Base-by-base conservation (phyloP, 2,888 invertebrate species). In the Drosophila demipolita region DNA sequence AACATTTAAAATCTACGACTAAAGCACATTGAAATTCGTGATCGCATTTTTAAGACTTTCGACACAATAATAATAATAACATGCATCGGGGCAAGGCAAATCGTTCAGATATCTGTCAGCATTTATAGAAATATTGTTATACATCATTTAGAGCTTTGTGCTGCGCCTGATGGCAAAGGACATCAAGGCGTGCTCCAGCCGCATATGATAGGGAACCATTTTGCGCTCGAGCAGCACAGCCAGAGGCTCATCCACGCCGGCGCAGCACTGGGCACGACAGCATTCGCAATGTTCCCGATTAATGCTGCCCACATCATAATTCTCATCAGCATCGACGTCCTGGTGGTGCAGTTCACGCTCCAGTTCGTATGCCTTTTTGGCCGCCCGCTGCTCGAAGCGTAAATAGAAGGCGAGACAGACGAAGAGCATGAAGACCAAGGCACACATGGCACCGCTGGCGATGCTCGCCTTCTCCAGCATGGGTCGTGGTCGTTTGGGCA, bases 401-500 rank as follows among this genome's bases (percentile, higher is more conserved):
- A 95, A 92, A 87, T 95, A 95, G 65, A 94, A 93, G 70, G 94
- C 94, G 75, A 94, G 92, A 87, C 95, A 94, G 68, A 95, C 92
- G 78, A 95, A 94, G 69, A 95, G 93, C 86, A 95, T 94, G 78
- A 95, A 93, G 82, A 95, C 94, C 68, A 95, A 93, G 49, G 95
- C 95, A 85, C 95, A 94, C 83, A 96, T 96, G 81, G 96, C 96
- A 83, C 96, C 96, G 89, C 96, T 96, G 76, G 97, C 96, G 93
- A 97, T 96, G 93, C 96, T 96, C 79, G 97, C 97, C 89, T 96
- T 96, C 93, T 97, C 96, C 91, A 97, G 94, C 95, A 96, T 95
- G 83, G 96, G 95, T 90, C 95, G 95, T 91, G 95, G 95, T 92
- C 96, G 95, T 83, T 92, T 92, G 71, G 93, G 93, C 94, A 97